These are phyloP conservation scores for Peribatodes rhomboidaria DNA, from an alignment of 2,888 invertebrate genomes.

Conservation along the genomic window DNA sequence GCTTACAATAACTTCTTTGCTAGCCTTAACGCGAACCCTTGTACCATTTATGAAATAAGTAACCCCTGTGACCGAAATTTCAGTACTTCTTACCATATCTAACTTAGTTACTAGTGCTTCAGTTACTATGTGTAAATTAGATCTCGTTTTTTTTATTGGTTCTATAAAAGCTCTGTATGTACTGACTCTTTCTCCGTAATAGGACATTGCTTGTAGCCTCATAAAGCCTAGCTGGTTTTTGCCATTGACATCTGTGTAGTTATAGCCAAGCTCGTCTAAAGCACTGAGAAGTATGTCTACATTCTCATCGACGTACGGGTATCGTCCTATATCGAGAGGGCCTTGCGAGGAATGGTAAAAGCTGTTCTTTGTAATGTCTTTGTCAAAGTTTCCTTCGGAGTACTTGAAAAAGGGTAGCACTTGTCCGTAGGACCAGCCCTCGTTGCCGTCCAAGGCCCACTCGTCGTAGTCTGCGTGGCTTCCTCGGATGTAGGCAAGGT, in stretches of 20 bases:
- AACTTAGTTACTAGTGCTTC: conserved; percentile 79
- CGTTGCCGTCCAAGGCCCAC: conserved; percentile 77
- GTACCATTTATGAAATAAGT: conserved; percentile 79
- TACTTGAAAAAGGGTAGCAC: conserved; percentile 80
- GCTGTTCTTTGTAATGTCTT: conserved; percentile 77
- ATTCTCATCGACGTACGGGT: conserved; percentile 78
- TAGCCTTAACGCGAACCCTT: conserved; percentile 62
- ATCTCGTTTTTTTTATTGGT: conserved; percentile 72
- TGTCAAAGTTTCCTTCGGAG: conserved; percentile 82
- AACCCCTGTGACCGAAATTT: conserved; percentile 65
- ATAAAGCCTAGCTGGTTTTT: conserved; percentile 78
- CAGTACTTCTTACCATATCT: conserved; percentile 63
- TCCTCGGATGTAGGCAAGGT: conserved; percentile 81
- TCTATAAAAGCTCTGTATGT: conserved; percentile 79
- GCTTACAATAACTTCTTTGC: conserved; percentile 75
- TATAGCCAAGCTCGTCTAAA: conserved; percentile 77
- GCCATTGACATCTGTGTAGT: conserved; percentile 80
- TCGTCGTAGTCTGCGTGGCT: conserved; percentile 81
- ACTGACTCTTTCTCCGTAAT: conserved; percentile 80
- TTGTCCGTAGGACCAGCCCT: conserved; percentile 76
- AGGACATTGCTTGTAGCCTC: conserved; percentile 80
- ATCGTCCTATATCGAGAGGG: conserved; percentile 78
- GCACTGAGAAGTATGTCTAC: conserved; percentile 78
- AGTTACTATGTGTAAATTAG: conserved; percentile 71
- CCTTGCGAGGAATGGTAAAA: conserved; percentile 79